Conservation (phyloP, 1,140 invertebrate species). For the Drosophila seguyi region DNA sequence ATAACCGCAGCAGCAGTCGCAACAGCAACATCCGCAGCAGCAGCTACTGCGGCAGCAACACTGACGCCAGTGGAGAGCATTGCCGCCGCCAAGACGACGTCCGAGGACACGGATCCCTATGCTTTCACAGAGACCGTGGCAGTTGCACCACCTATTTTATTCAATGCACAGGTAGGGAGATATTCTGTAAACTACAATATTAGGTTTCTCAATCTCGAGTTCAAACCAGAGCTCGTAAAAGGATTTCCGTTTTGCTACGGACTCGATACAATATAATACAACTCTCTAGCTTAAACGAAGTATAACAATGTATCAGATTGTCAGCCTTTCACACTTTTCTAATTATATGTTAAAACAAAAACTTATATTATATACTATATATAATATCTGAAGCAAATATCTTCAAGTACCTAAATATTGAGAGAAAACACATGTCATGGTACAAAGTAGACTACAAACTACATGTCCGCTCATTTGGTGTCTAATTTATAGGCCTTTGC, state of each 20-base stretch:
- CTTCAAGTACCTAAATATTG: neutral
- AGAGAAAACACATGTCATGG: neutral
- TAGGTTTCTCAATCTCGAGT: neutral
- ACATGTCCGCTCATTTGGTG: neutral
- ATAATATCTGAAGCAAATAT: neutral
- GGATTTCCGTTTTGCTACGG: no score
- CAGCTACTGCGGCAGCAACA: constrained; percentile 38
- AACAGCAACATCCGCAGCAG: constrained; percentile 23
- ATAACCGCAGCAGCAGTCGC: constrained; percentile 24
- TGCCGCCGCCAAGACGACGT: constrained; percentile 70
- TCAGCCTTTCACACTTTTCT: neutral
- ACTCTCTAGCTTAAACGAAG: neutral
- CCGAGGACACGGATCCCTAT: constrained; percentile 85
- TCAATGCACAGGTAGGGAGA: constrained; percentile 81
- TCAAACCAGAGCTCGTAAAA: no score
- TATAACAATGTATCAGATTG: neutral
- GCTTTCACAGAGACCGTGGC: constrained; percentile 84
- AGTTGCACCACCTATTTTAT: constrained; percentile 81
- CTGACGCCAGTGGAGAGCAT: constrained; percentile 62
- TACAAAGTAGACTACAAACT: no score
- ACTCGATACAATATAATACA: no score
- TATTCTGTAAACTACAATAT: no score
- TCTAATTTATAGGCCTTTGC: neutral
- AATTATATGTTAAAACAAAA: neutral
- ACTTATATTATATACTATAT: neutral